Base-by-base conservation (phyloP, 2,113 vertebrate species). In the pig (Sus scrofa) region DNA sequence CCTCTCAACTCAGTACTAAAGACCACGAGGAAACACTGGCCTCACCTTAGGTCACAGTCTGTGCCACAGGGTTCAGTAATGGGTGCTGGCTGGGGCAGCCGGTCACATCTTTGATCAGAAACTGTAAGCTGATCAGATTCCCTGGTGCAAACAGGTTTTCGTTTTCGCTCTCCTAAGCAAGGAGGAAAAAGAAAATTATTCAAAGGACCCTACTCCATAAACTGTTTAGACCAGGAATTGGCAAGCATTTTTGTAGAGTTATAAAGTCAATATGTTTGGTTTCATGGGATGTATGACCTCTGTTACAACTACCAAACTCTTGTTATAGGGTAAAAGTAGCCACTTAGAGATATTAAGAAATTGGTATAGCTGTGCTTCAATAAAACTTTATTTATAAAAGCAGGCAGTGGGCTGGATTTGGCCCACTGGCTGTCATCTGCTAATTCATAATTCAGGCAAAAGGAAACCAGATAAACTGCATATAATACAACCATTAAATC, bases 11-110 rank as follows among this genome's bases (percentile, higher is more conserved):
- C 54, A 12, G 54, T 6, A 52, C n/a, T 32, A n/a, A 89, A 91
- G 81, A n/a, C 7, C 22, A 10, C 0, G 15, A 39, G 7, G 16
- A 75, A 71, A 60, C 24, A 14, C 14, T 0, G 7, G 65, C 37
- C 91, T 78, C 91, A 99, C 99, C 99, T 99, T 98, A 99, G 97
- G 98, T 99, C 99, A 97, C 99, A 99, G 73, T 99, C 99, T 34
- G 98, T 99, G 98, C 99, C 98, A 73, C 99, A 99, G 50, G 99
- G 98, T 96, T 99, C 99, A 0, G 99, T 98, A 97, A 99, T 65
- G 70, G 99, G 98, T 19, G 98, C 98, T 32, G 99, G 99, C 89
- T 98, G 98, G 52, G 99, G 98, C 67, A 99, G 98, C 26, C 97
- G 98, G 60, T 99, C 99, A 73, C 99, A 99, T 97, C 99, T 98